These are phyloP conservation scores for Muntiacus muntjak DNA, from an alignment of 2,113 vertebrate genomes.

Conservation along the genomic window DNA sequence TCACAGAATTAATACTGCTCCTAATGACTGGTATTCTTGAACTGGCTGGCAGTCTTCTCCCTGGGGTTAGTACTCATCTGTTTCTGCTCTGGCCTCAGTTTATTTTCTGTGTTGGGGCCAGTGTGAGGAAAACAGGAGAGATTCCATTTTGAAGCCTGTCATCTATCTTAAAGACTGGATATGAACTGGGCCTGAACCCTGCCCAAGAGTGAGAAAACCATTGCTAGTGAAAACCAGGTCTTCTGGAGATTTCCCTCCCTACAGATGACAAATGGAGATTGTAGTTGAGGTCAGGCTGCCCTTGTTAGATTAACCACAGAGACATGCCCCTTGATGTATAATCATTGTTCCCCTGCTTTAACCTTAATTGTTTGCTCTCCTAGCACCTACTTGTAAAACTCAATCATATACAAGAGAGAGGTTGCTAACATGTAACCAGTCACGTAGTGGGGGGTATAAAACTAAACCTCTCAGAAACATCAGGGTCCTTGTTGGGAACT, in stretches of 20 bases:
- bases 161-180: background rate
- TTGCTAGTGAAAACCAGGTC: background rate
- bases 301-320: background rate
- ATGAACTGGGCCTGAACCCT: background rate
- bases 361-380: background rate
- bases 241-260: background rate
- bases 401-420: background rate
- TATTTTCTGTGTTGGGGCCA: background rate
- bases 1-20: background rate
- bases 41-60: background rate
- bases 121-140: background rate
- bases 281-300: background rate
- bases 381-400: background rate
- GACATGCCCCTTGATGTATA: background rate
- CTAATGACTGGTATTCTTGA: background rate
- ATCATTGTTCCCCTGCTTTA: background rate
- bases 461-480: background rate
- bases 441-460: background rate
- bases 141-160: background rate
- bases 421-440: background rate
- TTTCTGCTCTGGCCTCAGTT: background rate
- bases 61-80: background rate
- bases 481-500: background rate
- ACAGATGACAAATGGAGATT: background rate
- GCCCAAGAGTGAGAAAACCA: background rate